phyloP scores from a whole-genome alignment of 2,888 invertebrate species.

The Torymus auratus region DNA sequence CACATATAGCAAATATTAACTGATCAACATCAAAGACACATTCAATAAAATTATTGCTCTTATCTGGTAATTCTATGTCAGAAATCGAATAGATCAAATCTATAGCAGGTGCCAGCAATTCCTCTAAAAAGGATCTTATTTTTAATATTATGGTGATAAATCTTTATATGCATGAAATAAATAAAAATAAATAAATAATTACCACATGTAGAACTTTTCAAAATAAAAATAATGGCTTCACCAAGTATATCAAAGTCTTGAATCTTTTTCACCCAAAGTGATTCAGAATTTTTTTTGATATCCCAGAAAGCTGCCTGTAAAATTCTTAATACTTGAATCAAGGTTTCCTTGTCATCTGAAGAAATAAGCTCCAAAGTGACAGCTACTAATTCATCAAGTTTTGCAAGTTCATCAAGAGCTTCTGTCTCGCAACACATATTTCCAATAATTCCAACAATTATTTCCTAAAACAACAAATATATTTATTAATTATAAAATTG shows the following conservation, averaged over 20 bases:
- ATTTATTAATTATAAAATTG: too few relatives aligned
- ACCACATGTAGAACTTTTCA: constrained; percentile 85
- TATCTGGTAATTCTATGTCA: constrained; percentile 57
- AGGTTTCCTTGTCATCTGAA: constrained; percentile 84
- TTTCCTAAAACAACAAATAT: constrained; percentile 79
- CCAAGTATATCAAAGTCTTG: constrained; percentile 77
- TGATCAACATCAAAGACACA: constrained; percentile 63
- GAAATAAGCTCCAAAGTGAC: constrained; percentile 79
- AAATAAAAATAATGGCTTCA: constrained; percentile 83
- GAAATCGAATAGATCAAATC: constrained; percentile 67
- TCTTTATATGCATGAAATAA: constrained; percentile 22
- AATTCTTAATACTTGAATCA: constrained; percentile 86
- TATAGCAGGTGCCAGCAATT: constrained; percentile 66
- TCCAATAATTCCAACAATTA: constrained; percentile 89
- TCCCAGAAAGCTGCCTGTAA: constrained; percentile 76
- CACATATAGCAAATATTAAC: constrained; percentile 64
- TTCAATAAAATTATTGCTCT: constrained; percentile 60
- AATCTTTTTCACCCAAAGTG: constrained; percentile 66
- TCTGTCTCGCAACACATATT: constrained; percentile 87
- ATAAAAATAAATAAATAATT: constrained; percentile 33
- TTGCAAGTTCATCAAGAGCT: constrained; percentile 79
- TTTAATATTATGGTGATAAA: constrained; percentile 8
- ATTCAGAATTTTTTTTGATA: constrained; percentile 67
- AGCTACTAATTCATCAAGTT: constrained; percentile 80
- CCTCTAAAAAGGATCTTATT: constrained; percentile 61